Evolutionary conservation across 2,888 invertebrate species (phyloP), one percentile per base, ranked within the genome.

Genomic region (Phyto melanocephala): DNA sequence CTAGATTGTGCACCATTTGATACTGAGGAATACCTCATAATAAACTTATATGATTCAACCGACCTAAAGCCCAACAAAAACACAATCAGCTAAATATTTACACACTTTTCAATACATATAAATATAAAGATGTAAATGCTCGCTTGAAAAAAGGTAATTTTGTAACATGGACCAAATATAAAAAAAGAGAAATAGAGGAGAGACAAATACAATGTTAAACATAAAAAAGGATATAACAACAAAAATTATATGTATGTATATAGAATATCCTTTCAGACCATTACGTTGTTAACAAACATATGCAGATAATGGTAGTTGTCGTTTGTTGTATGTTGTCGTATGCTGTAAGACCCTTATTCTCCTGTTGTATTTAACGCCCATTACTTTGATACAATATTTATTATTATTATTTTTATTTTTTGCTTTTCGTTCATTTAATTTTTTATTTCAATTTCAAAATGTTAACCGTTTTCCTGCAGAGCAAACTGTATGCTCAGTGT

Each of bases 271-370:
- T 24, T 62, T 62, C 15, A 15, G 24, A 24, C 7, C 60, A 40
- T 60, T 60, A 24, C 24, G 42, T 62, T 62, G 24, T 62, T 62
- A 42, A 42, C 62, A 42, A 62, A 28, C 62, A 62, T 40, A 62
- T 62, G 62, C 11, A 45, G 42, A 62, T 62, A 62, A 62, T 62
- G 62, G 42, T 10, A 15, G 42, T 40, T 62, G 42, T n/a, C 24
- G 17, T 40, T 13, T n/a, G 13, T 40, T 13, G 11, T 40, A n/a
- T n/a, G n/a, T 40, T 62, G 42, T n/a, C 5, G 50, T 58, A 58
- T 20, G n/a, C 17, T 37, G 6, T 58, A 58, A 20, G 37, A 58
- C 37, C 50, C 50, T 50, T 65, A 65, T 35, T 22, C 50, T 35
- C n/a, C 13, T 20, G 20, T 33, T 13, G 35, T 50, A 50, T 50